Conservation (phyloP, 2,797 vertebrate species). For the Hipposideros larvatus region DNA sequence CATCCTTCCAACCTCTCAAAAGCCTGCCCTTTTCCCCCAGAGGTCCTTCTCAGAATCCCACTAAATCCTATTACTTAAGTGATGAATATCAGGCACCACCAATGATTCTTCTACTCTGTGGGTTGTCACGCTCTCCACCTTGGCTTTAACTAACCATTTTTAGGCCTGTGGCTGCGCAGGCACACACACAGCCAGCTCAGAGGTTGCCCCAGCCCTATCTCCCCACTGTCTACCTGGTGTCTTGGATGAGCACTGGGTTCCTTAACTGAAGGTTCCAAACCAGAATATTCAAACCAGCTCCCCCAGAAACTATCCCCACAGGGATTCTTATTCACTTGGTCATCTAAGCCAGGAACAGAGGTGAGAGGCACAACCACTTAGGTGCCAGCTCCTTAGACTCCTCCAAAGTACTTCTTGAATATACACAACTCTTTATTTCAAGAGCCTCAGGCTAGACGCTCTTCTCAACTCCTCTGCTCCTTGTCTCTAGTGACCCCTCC, state of each 20-base stretch:
- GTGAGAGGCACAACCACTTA: background rate
- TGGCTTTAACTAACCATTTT: background rate
- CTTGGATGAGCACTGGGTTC: background rate
- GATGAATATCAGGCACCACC: fast-evolving
- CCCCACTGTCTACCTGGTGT: background rate
- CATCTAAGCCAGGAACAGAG: background rate
- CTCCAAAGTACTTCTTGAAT: background rate
- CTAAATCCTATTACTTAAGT: background rate
- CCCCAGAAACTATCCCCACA: background rate
- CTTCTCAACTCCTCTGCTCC: background rate
- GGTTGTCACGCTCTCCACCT: background rate
- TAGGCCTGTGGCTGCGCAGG: background rate
- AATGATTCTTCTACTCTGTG: background rate
- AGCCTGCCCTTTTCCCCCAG: background rate
- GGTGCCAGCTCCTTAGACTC: background rate
- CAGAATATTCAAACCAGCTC: background rate
- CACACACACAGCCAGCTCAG: background rate
- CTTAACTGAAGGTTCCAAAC: background rate
- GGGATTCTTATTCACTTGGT: background rate
- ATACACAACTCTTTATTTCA: background rate
- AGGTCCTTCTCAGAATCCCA: background rate
- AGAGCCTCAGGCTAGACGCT: background rate
- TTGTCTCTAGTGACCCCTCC: background rate
- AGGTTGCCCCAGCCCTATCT: background rate
- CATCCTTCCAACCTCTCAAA: background rate